A percentile compares a stretch with the other conserved stretches of the same genome.
These are phyloP conservation scores for Cheilosia vulpina DNA, from an alignment of 2,888 invertebrate species.

Conservation along the genomic window DNA sequence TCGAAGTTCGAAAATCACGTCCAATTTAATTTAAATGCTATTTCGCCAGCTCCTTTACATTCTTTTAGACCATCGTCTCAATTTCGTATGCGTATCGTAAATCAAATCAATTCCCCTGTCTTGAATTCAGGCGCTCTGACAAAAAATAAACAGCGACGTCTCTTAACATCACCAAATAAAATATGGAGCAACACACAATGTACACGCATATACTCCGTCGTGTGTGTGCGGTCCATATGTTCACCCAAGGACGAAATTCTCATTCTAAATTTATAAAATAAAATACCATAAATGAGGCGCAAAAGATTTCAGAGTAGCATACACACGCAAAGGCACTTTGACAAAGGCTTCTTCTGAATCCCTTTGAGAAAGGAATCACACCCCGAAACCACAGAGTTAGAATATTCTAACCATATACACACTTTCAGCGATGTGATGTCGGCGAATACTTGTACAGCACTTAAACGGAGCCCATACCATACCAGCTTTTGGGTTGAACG, in stretches of 20 bases:
- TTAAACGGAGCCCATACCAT: constrained; percentile 1
- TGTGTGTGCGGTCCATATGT: neutral
- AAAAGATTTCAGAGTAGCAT: neutral
- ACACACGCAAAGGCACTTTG: neutral
- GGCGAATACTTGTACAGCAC: neutral
- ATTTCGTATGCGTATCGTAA: constrained; percentile 1
- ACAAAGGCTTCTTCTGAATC: constrained; percentile 19
- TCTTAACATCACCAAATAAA: no score
- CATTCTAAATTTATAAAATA: constrained; percentile 15
- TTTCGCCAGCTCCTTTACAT: neutral
- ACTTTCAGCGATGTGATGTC: neutral
- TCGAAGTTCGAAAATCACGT: no score
- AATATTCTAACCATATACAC: neutral
- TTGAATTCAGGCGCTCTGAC: neutral
- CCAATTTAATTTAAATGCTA: neutral
- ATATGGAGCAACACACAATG: neutral
- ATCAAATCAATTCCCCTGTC: constrained; percentile 1
- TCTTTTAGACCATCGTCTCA: neutral
- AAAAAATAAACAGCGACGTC: neutral
- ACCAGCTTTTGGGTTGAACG: constrained; percentile 1
- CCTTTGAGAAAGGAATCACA: neutral
- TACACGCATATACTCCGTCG: neutral
- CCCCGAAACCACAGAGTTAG: constrained; percentile 4
- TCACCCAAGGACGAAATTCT: constrained; percentile 8
- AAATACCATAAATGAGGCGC: constrained; percentile 21